Base-by-base conservation (phyloP, 1,140 invertebrate species). In the Pachypeltis micranthus region DNA sequence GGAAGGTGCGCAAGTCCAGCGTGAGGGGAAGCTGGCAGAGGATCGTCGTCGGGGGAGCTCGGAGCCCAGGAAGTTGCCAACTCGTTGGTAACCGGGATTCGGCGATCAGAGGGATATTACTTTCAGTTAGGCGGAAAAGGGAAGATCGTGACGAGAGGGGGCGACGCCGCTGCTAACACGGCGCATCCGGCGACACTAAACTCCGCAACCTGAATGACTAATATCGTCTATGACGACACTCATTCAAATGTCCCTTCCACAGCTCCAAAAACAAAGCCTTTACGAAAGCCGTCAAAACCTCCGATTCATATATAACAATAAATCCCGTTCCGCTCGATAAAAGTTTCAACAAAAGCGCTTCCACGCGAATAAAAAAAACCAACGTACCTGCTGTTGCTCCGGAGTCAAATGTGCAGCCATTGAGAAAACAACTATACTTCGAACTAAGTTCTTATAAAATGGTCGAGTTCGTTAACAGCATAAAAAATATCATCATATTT, bases 321-420 rank as follows among this genome's bases (percentile, higher is more conserved):
- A 66, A 28, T 31, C n/a, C n/a, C n/a, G n/a, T n/a, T n/a, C n/a
- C n/a, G n/a, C n/a, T n/a, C n/a, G n/a, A n/a, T n/a, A n/a, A n/a
- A n/a, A n/a, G n/a, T n/a, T n/a, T n/a, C n/a, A n/a, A n/a, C n/a
- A n/a, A n/a, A n/a, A n/a, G n/a, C n/a, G n/a, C n/a, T n/a, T n/a
- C n/a, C n/a, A n/a, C 26, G 21, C 14, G 21, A 61, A 70, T 67
- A 64, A 68, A 63, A 65, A 71, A 65, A 69, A 68, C 70, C 65
- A 4, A 16, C 47, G 10, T 73, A 85, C 83, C 81, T 82, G 79
- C 72, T 85, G 83, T 73, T 85, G 82, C 73, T 85, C 82, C 72
- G 80, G 77, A 72, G 82, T 83, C 75, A 84, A 77, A 70, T 78
- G 78, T 75, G 82, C 79, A 76, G 82, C 82, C 83, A 85, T 84